Base-by-base conservation (phyloP, 2,888 invertebrate genomes). In the Campopleginae sp. region DNA sequence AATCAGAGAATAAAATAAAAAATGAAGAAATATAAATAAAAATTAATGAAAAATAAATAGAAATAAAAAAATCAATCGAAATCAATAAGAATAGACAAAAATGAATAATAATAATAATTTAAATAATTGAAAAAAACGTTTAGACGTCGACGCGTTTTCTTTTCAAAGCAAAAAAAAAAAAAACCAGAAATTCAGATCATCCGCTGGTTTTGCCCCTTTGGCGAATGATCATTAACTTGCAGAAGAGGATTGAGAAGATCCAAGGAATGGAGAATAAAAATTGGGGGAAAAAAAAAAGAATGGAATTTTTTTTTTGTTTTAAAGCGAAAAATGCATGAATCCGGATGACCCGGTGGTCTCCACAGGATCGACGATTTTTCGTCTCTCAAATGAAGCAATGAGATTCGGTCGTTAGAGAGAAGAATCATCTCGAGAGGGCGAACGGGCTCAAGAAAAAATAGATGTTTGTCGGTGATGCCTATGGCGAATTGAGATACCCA, bases 401-500 rank as follows among this genome's bases (percentile, higher is more conserved):
- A 76, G 84, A 80, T 84, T 80, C 85, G 83, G 86, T 88, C 86
- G 88, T 88, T 87, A 88, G 87, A 86, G 82, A 81, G 76, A 71
- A 82, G 38, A 38, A 38, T 38, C 8, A 65, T 84, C 84, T n/a
- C n/a, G n/a, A n/a, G n/a, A n/a, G 71, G 23, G 38, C 38, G 58
- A 76, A 77, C 75, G 63, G 76, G 80, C 44, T 72, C 87, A 90
- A 90, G 90, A 90, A 90, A 90, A 90, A 90, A 89, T 90, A 87
- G 89, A 90, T 90, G 90, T 88, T 87, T 84, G 82, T 75, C 78
- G 86, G 85, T 84, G 72, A 77, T 61, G 77, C 86, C 87, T 86
- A 86, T 86, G 85, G 87, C 88, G 89, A 87, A 90, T 91, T 90
- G 90, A 91, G 90, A 91, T 88, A 90, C 88, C 88, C 89, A 89